phyloP scores from a whole-genome alignment of 2,113 vertebrate species.

The Cygnus buccinator region DNA sequence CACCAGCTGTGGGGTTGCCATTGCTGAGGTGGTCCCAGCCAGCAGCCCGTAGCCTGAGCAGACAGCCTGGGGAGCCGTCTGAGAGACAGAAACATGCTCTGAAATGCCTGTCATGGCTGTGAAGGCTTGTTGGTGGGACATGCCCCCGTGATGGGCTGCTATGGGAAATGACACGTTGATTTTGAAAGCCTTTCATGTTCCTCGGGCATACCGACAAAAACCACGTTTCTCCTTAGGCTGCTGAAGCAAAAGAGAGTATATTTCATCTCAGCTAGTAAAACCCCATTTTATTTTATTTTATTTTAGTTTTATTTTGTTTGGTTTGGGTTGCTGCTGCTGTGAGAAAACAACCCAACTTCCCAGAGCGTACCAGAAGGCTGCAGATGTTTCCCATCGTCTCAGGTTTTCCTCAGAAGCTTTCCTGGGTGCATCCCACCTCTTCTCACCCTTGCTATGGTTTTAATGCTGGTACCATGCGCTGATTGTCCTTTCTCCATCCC shows the following conservation, averaged over 20 bases:
- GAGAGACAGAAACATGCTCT: neutral
- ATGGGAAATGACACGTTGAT: conserved; percentile 30
- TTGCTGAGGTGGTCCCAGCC: neutral
- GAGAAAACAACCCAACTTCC: neutral
- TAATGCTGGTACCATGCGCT: neutral
- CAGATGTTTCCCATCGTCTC: neutral
- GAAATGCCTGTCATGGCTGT: neutral
- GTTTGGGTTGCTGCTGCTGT: neutral
- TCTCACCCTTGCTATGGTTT: neutral
- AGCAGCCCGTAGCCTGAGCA: neutral
- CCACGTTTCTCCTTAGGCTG: neutral
- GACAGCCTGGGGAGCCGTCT: neutral
- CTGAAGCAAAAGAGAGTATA: neutral
- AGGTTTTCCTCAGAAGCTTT: neutral
- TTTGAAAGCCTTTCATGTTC: conserved; percentile 26
- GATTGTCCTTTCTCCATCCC: neutral
- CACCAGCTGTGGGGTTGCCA: neutral
- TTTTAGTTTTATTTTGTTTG: neutral
- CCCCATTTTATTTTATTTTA: too few relatives aligned
- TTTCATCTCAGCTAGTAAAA: conserved; percentile 21
- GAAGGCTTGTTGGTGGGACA: neutral
- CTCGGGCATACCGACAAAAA: conserved; percentile 25
- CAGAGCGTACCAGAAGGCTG: neutral
- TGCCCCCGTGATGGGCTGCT: neutral
- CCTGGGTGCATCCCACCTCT: neutral